Evolutionary conservation across 2,888 invertebrate genomes (phyloP), one percentile per base, ranked within the genome.

Genomic region (Acholoe squamosa): DNA sequence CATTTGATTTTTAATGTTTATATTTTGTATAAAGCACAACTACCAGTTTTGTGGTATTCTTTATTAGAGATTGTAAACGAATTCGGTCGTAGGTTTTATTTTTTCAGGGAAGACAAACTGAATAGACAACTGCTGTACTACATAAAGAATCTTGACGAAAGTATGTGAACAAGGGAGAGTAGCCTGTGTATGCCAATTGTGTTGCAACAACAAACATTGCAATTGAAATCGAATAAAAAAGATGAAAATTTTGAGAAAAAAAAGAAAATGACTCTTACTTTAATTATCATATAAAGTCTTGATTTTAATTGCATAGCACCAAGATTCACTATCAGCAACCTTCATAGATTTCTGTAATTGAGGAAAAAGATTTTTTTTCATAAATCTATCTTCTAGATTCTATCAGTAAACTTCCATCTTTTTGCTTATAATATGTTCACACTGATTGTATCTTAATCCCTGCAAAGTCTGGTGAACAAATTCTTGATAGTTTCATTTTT

Each of bases 11-110:
- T 33, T 84, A 22, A 31, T 28, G 56, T 86, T 86, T 86, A 51
- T 86, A 86, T 86, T 86, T 86, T 86, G 86, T 52, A 86, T 14
- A 86, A 86, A 54, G 56, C 54, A 86, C 54, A 56, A 84, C n/a
- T 33, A 80, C 43, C 43, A 34, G 43, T n/a, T 12, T n/a, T 86
- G 86, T n/a, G 86, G 54, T 51, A 84, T 84, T 5, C 33, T 84
- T 84, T 51, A 84, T 84, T 84, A 71, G 71, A 71, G 71, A 71
- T 71, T 71, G 25, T 71, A 28, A 71, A 71, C 28, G 7, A 71
- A 71, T 28, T 3, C 28, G 71, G 71, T 71, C 71, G 71, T 71
- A 71, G 71, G 25, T 28, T 28, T 71, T 71, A 71, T 71, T 71
- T 71, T 71, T 71, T 28, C 61, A 61, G 61, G 19, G 28, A 71